These are phyloP conservation scores for Smithornis capensis DNA, from an alignment of 2,113 vertebrate genomes.

Conservation along the genomic window DNA sequence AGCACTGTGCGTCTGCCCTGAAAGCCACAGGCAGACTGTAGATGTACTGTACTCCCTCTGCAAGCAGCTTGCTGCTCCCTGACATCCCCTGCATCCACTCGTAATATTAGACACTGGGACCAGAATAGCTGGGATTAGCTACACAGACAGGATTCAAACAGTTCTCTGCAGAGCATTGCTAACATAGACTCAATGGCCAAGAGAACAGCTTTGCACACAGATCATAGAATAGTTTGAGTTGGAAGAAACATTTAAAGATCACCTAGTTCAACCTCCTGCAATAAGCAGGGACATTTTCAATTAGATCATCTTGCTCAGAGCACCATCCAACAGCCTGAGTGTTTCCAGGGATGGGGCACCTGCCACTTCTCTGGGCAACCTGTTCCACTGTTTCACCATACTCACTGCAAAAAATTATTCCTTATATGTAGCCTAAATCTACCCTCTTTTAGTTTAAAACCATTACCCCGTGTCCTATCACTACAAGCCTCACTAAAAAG, in stretches of 20 bases:
- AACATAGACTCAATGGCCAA: neutral
- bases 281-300: neutral
- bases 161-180: neutral
- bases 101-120: neutral
- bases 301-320: neutral
- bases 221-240: neutral
- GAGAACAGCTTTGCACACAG: neutral
- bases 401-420: neutral
- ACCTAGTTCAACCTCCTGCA: neutral
- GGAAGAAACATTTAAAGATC: neutral
- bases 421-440: neutral
- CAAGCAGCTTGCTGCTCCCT: neutral
- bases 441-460: neutral
- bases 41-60: neutral
- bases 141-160: neutral
- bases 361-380: neutral
- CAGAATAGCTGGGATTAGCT: constrained; percentile 25
- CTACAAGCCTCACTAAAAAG: neutral
- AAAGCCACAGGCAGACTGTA: neutral
- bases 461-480: neutral
- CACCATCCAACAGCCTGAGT: neutral
- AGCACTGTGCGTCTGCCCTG: neutral
- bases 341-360: neutral
- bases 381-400: neutral
- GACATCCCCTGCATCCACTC: neutral